Evolutionary conservation across 2,797 vertebrate species (phyloP), one percentile per base, ranked within the genome.

Genomic region (Hapalemur alaotrensis): DNA sequence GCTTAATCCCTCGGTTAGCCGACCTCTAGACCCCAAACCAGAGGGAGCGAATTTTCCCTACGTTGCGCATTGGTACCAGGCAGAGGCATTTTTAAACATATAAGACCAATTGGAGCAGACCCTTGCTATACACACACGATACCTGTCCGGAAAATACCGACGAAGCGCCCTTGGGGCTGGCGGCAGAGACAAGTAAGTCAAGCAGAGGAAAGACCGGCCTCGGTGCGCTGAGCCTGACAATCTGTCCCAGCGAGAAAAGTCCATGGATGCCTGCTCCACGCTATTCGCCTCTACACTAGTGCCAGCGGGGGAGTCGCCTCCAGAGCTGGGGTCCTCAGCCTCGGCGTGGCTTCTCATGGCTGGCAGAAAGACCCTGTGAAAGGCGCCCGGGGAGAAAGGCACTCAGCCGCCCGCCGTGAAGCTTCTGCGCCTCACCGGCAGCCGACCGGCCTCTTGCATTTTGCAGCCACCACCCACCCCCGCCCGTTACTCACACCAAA

Each of bases 401-500:
- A 32, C 86, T 84, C 22, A 17, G 50, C 52, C 9, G 41, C 63
- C 79, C 7, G 35, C 69, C 15, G 20, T 6, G 54, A 91, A 89
- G 76, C 85, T 75, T 88, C 43, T 84, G 90, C 17, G 52, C 89
- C 92, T 88, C 6, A 2, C 85, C 70, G 22, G 87, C 84, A 92
- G 92, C 95, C 35, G 38, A 83, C 59, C 4, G 15, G 78, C 65
- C 84, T 94, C 69, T 73, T 15, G 85, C 72, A 67, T 94, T 95
- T 92, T 97, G 92, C 95, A 95, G 96, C 86, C 94, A 61, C 76
- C 94, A 88, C 95, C 72, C 93, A 54, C 88, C 82, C 81, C 86
- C 57, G 7, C 83, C 94, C 17, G 79, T 97, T 97, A 96, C 90
- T 97, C 95, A 96, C 92, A 95, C 94, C 95, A 97, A 38, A 97